Conservation (phyloP, 1,140 invertebrate species). For the Philopotamus ludificatus region DNA sequence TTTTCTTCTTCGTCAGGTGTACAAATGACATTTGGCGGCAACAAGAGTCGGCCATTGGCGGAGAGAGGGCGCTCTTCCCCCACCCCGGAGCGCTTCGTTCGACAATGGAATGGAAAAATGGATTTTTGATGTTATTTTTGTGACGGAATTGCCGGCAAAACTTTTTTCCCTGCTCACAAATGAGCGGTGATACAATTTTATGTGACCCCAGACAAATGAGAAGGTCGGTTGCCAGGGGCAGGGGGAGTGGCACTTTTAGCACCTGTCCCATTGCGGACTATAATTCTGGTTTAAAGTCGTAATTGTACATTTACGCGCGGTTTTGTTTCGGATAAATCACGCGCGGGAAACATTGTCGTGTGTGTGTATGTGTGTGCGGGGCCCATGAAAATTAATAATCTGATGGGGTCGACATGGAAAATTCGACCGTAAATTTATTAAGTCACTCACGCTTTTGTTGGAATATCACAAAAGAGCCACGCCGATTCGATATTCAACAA, state of each 20-base stretch:
- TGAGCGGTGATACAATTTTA: slow-evolving; percentile 41
- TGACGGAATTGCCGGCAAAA: slow-evolving; percentile 35
- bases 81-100: slow-evolving; percentile 30
- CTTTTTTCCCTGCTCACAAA: slow-evolving; percentile 35
- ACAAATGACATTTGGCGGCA: slow-evolving; percentile 17
- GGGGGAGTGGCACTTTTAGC: slow-evolving; percentile 10
- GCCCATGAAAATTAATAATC: background rate
- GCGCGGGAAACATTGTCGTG: slow-evolving; percentile 8
- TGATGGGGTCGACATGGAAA: too few relatives aligned
- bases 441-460: too few relatives aligned
- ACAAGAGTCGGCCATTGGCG: background rate
- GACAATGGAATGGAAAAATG: slow-evolving; percentile 40
- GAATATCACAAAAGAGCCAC: too few relatives aligned
- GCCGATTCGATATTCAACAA: too few relatives aligned
- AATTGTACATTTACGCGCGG: slow-evolving; percentile 18
- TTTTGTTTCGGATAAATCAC: slow-evolving; percentile 9
- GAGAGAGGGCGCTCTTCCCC: slow-evolving; percentile 8
- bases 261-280: slow-evolving; percentile 19
- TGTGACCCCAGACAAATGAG: slow-evolving; percentile 23
- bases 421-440: too few relatives aligned
- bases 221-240: background rate
- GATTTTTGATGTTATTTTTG: slow-evolving; percentile 43
- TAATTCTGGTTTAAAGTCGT: slow-evolving; percentile 25
- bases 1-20: slow-evolving; percentile 2
- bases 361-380: background rate